phyloP scores from a whole-genome alignment of 1,140 invertebrate species.

The Antheraea mylitta region DNA sequence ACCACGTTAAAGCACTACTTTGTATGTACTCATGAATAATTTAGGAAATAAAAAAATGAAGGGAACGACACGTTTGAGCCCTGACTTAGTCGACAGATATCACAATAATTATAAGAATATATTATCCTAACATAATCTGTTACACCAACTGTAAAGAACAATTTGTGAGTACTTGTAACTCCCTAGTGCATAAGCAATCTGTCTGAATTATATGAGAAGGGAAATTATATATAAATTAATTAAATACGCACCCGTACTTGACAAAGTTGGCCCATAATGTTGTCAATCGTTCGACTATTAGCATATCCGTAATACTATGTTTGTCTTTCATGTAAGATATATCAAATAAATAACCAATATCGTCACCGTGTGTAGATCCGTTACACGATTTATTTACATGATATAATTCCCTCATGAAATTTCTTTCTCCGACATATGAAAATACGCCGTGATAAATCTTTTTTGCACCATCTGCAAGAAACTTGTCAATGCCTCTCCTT shows the following conservation, averaged over 20 bases:
- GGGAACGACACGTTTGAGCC: too few relatives aligned
- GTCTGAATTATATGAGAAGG: not conserved
- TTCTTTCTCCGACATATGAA: conserved; percentile 13
- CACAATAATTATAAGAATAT: too few relatives aligned
- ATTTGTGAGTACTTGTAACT: too few relatives aligned
- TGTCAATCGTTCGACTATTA: conserved; percentile 43
- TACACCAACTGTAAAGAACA: too few relatives aligned
- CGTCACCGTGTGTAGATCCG: conserved; percentile 13
- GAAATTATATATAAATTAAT: not conserved
- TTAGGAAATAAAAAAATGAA: too few relatives aligned
- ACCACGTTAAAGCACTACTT: too few relatives aligned
- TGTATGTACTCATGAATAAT: too few relatives aligned
- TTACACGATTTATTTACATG: conserved; percentile 1
- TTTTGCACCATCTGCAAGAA: conserved; percentile 2
- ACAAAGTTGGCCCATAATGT: conserved; percentile 47
- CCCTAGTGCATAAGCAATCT: too few relatives aligned
- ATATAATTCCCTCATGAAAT: conserved; percentile 6
- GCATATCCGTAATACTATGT: conserved; percentile 29
- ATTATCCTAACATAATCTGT: too few relatives aligned
- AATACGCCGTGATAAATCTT: conserved; percentile 16
- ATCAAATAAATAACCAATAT: conserved; percentile 24
- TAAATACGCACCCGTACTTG: conserved; percentile 19
- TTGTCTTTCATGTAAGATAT: conserved; percentile 19
- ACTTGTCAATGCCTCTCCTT: conserved; percentile 7
- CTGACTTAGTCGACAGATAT: too few relatives aligned